A percentile compares a stretch with the other conserved stretches of the same genome.
Conservation (phyloP, 2,888 invertebrate species). For the Corbicula japonica region DNA sequence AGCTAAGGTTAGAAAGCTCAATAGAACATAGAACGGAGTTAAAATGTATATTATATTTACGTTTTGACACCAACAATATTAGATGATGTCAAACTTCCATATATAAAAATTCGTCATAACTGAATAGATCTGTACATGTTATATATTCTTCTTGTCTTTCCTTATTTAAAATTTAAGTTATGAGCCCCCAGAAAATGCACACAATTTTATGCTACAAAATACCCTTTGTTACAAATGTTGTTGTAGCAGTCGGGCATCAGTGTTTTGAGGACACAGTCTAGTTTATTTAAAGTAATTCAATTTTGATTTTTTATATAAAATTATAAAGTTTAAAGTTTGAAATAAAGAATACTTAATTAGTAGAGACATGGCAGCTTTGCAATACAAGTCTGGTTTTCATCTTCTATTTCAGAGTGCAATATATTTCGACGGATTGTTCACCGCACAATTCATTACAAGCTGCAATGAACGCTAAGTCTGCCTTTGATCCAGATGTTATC, state of each 20-base stretch:
- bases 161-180: too few relatives aligned
- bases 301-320: not conserved
- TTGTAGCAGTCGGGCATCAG: not conserved
- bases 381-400: not conserved
- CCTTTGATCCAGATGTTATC: conserved; percentile 74
- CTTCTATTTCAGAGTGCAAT: conserved; percentile 73
- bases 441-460: conserved; percentile 72
- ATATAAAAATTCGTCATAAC: too few relatives aligned
- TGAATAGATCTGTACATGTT: too few relatives aligned
- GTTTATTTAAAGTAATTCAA: not conserved
- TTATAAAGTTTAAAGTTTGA: not conserved
- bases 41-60: too few relatives aligned
- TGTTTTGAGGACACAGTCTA: not conserved
- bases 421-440: conserved; percentile 72
- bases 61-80: too few relatives aligned
- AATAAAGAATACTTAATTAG: not conserved
- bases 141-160: too few relatives aligned
- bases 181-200: too few relatives aligned
- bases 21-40: too few relatives aligned
- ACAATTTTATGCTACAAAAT: too few relatives aligned
- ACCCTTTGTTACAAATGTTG: not conserved
- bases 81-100: too few relatives aligned
- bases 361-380: not conserved
- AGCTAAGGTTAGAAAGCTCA: too few relatives aligned
- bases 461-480: conserved; percentile 68